A percentile compares a stretch with the other conserved stretches of the same genome.
Conservation (phyloP, 2,113 vertebrate genomes). For the Herpetotheres cachinnans region DNA sequence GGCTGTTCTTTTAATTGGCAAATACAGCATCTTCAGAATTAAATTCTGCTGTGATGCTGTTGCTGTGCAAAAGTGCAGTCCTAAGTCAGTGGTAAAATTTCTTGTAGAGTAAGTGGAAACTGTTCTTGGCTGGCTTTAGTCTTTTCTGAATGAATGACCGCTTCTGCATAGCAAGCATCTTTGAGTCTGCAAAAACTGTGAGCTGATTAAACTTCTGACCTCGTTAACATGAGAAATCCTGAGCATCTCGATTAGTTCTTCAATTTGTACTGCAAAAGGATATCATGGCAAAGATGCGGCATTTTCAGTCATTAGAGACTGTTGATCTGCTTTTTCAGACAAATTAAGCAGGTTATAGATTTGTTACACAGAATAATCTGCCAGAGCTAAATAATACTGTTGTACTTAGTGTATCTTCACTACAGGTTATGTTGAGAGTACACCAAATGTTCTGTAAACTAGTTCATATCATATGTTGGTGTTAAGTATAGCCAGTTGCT, state of each 20-base stretch:
- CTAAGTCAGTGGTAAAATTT: background rate
- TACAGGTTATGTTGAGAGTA: background rate
- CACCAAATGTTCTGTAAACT: background rate
- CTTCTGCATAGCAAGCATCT: background rate
- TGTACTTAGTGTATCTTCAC: background rate
- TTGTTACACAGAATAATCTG: background rate
- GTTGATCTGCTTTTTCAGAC: background rate
- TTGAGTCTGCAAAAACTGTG: background rate
- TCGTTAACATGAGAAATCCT: background rate
- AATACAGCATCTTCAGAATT: background rate
- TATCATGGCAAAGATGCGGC: background rate
- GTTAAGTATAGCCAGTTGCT: conserved; percentile 19
- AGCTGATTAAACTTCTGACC: background rate
- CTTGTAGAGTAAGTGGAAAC: background rate
- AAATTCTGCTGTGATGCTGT: background rate
- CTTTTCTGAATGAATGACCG: background rate
- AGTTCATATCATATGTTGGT: background rate
- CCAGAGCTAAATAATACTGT: background rate
- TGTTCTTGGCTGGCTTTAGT: background rate
- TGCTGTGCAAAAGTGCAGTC: background rate
- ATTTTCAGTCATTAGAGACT: background rate
- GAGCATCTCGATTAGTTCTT: background rate
- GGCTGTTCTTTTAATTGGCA: background rate
- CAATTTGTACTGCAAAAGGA: background rate
- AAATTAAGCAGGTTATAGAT: background rate